These are phyloP conservation scores for Aptenodytes patagonicus DNA, from an alignment of 2,113 vertebrate genomes.

Conservation along the genomic window DNA sequence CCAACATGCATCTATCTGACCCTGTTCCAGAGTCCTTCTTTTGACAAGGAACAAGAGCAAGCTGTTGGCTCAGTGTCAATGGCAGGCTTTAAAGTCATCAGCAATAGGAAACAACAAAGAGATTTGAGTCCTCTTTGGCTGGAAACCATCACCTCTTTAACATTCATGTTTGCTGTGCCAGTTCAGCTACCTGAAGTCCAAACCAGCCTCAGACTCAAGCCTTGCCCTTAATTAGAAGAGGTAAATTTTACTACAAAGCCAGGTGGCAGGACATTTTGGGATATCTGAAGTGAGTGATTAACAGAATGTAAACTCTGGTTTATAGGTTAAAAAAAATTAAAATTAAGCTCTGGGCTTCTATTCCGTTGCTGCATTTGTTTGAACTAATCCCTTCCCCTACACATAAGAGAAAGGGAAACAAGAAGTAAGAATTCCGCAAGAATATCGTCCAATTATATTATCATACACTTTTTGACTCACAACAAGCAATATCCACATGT, in stretches of 20 bases:
- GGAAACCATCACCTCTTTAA: background rate
- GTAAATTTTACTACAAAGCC: background rate
- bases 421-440: background rate
- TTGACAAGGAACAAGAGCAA: background rate
- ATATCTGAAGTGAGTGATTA: background rate
- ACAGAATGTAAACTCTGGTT: background rate
- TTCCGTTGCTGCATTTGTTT: background rate
- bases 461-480: background rate
- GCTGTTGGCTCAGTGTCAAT: background rate
- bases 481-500: background rate
- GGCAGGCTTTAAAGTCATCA: background rate
- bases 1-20: background rate
- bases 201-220: background rate
- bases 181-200: background rate
- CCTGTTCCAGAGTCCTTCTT: background rate
- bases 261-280: background rate
- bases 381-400: background rate
- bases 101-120: background rate
- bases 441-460: background rate
- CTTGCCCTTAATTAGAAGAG: background rate
- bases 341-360: background rate
- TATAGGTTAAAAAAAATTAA: background rate
- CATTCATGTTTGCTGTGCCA: background rate
- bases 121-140: background rate
- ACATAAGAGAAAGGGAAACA: background rate